Evolutionary conservation across 2,797 vertebrate genomes (phyloP), one percentile per base, ranked within the genome.

Genomic region (Diglossa cyanea): DNA sequence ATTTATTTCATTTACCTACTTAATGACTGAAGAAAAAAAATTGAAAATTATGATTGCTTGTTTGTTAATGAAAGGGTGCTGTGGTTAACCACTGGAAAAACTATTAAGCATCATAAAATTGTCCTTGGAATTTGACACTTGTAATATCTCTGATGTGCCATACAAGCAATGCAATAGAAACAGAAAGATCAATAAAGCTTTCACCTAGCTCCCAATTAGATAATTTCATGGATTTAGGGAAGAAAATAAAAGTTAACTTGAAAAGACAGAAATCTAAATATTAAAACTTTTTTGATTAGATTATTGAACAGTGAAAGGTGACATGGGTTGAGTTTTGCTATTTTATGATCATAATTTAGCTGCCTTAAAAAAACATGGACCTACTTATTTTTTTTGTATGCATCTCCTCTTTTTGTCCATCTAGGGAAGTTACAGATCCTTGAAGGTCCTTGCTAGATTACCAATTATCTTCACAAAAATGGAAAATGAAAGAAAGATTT

Each of bases 1-100:
- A 92, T 96, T 97, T 96, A 96, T 95, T 96, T 96, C 86, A 96
- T 97, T 97, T 96, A 86, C 85, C 80, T 92, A 90, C 90, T 94
- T 96, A 97, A 97, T 91, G 63, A 90, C 72, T 90, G 55, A 88
- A 82, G 47, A 45, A 94, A 90, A 85, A 83, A 86, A 58, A 63
- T 2, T 15, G 51, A 90, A 95, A 95, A 84, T 2, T 0, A 96
- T 95, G 93, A 97, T 97, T 96, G 92, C 96, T 95, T 97, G 95
- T 97, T 97, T 97, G 94, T 96, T 97, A 96, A 96, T 88, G 91
- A 97, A 96, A 89, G 87, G 66, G 84, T 94, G 72, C 87, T 94
- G 92, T 95, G 94, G 94, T 96, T 97, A 97, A 94, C 93, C 94
- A 95, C 93, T 5, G 51, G 94, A 96, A 97, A 97, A 90, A 75